These are phyloP conservation scores for Corticium candelabrum DNA, from an alignment of 37 sponge, comb jelly and placozoan genomes.

Conservation along the genomic window DNA sequence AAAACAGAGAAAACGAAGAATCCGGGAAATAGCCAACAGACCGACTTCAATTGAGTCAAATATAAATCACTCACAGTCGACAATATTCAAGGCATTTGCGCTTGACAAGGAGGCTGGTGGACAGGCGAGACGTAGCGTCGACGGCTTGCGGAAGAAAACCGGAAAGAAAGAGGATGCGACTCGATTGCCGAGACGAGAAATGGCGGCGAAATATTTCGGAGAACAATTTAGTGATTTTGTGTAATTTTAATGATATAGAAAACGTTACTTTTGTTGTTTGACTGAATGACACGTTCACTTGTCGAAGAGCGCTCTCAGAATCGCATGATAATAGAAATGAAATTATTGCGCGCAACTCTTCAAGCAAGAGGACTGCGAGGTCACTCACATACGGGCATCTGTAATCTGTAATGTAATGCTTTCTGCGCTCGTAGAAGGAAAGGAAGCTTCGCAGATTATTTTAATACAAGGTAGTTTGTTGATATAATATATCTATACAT, in stretches of 20 bases:
- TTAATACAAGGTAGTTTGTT: constrained; percentile 11
- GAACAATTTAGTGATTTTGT: too few relatives aligned
- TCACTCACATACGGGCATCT: too few relatives aligned
- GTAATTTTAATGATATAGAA: too few relatives aligned
- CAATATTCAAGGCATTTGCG: not conserved
- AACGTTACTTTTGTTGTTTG: too few relatives aligned
- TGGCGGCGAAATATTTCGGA: not conserved
- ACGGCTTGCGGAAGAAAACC: too few relatives aligned
- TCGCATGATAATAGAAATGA: too few relatives aligned
- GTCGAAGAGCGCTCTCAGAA: too few relatives aligned
- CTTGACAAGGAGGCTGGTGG: not conserved
- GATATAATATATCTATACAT: too few relatives aligned
- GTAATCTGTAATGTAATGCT: too few relatives aligned
- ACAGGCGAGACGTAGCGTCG: not conserved
- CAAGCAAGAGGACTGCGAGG: too few relatives aligned
- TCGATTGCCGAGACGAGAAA: not conserved
- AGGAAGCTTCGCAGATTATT: constrained; percentile 5
- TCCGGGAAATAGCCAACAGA: not conserved
- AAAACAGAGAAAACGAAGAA: not conserved
- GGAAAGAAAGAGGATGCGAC: not conserved
- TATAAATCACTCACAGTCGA: not conserved
- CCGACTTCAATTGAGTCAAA: not conserved
- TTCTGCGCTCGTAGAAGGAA: constrained; percentile 8
- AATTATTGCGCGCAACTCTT: too few relatives aligned
- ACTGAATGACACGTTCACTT: too few relatives aligned